These are phyloP conservation scores for Mesorhabditis belari DNA, from an alignment of 2,888 invertebrate genomes.

Conservation along the genomic window DNA sequence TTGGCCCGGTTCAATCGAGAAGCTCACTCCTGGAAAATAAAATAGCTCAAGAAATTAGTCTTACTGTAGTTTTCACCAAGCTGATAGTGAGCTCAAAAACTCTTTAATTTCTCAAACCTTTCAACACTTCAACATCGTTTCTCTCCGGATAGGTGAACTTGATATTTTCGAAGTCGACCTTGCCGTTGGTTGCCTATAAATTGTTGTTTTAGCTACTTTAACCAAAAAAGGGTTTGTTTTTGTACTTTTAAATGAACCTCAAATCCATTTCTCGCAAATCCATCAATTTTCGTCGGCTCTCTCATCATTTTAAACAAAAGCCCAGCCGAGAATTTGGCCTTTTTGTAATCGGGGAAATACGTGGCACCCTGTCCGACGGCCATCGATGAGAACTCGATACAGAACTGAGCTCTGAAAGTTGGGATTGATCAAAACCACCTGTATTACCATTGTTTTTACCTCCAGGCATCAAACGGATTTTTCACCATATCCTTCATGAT, in stretches of 20 bases:
- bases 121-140: conserved; percentile 33
- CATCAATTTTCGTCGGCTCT: conserved; percentile 53
- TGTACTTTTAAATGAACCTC: conserved; percentile 21
- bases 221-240: neutral
- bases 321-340: conserved; percentile 52
- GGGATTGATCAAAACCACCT: neutral
- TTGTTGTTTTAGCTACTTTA: neutral
- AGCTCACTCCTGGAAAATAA: conserved; percentile 11
- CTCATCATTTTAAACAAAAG: conserved; percentile 54
- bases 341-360: conserved; percentile 53
- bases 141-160: conserved; percentile 54
- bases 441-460: too few relatives aligned
- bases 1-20: conserved; percentile 21
- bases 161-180: conserved; percentile 40
- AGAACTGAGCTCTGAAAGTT: neutral
- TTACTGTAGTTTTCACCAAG: too few relatives aligned
- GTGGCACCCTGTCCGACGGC: conserved; percentile 55
- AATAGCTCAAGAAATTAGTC: neutral
- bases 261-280: conserved; percentile 37
- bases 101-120: too few relatives aligned
- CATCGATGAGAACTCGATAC: neutral
- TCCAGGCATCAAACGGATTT: neutral
- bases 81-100: too few relatives aligned
- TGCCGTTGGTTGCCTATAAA: conserved; percentile 33
- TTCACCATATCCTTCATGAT: neutral